Base-by-base conservation (phyloP, 2,888 invertebrate genomes). In the Eudemis profundana region DNA sequence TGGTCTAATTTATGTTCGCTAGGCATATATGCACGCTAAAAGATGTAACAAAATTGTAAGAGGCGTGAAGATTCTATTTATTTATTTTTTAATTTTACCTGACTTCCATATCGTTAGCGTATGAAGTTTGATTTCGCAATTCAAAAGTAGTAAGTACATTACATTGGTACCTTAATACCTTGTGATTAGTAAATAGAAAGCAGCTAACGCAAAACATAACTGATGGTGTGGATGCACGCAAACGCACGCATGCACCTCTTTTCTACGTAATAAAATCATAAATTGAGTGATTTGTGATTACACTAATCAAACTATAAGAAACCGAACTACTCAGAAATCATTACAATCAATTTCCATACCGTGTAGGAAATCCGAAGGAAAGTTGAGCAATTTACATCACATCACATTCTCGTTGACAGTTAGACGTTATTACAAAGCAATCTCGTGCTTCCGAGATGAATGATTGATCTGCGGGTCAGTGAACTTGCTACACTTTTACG, bases 371-470 rank as follows among this genome's bases (percentile, higher is more conserved):
- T 38, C 36, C 36, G 36, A 56, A 42, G 50, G 63, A 64, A 64
- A 64, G 64, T 57, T 29, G 40, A 15, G 44, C 50, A 64, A 64
- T 64, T 64, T 64, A 42, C 64, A 64, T 57, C 50, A 57, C 50
- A 51, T 36, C 19, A 15, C 51, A 63, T 42, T 49, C 42, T 42
- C 50, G 64, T 44, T 64, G 64, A 64, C 64, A 51, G 63, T 40
- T 38, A 36, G 49, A 33, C 15, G 62, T 38, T n/a, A 54, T 62
- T 54, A 54, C 62, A 62, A 62, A 61, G 61, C 23, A 23, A 40
- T 61, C 60, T 59, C 36, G 19, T 38, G 36, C 59, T 64, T 64
- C 57, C 57, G 57, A 57, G 63, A 42, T 27, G 47, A 54, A 54
- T 54, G 63, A 63, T 59, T 36, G 57, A 64, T 64, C 50, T 7